These are phyloP conservation scores for Halocynthia roretzi DNA, from an alignment of 23 tunicate species.

Conservation along the genomic window DNA sequence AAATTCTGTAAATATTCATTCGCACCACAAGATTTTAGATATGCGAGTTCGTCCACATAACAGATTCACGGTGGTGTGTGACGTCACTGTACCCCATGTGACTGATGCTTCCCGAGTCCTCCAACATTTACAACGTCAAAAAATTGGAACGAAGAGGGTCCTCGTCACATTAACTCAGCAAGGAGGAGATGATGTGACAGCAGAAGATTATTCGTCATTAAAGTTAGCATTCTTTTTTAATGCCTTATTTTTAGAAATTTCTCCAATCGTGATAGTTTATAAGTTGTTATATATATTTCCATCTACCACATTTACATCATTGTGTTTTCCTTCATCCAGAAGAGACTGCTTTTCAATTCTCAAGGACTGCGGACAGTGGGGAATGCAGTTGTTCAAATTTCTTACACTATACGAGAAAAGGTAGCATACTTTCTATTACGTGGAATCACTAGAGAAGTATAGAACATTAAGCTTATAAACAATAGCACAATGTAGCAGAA, in stretches of 20 bases:
- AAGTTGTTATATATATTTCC: too few relatives aligned
- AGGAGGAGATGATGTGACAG: background rate
- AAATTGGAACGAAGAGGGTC: constrained; percentile 66
- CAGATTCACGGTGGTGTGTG: constrained; percentile 83
- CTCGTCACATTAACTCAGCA: constrained; percentile 64
- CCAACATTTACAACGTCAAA: constrained; percentile 45
- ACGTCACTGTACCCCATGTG: constrained; percentile 48
- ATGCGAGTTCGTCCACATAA: constrained; percentile 74
- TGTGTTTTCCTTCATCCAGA: background rate
- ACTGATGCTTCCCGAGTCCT: constrained; percentile 43
- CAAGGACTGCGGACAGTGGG: background rate
- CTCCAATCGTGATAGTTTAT: too few relatives aligned
- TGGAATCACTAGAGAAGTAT: background rate
- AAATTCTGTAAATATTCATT: constrained; percentile 6
- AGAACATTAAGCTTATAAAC: background rate
- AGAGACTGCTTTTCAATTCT: constrained; percentile 6
- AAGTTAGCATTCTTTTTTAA: background rate
- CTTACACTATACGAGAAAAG: constrained; percentile 8
- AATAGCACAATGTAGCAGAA: too few relatives aligned
- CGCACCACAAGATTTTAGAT: constrained; percentile 31
- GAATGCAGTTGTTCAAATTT: constrained; percentile 14
- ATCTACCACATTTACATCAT: too few relatives aligned
- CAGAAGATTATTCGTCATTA: constrained; percentile 1
- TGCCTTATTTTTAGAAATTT: too few relatives aligned
- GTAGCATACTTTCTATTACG: background rate